These are phyloP conservation scores for Diplogasteroides magnus DNA, from an alignment of 1,140 invertebrate genomes.

Conservation along the genomic window DNA sequence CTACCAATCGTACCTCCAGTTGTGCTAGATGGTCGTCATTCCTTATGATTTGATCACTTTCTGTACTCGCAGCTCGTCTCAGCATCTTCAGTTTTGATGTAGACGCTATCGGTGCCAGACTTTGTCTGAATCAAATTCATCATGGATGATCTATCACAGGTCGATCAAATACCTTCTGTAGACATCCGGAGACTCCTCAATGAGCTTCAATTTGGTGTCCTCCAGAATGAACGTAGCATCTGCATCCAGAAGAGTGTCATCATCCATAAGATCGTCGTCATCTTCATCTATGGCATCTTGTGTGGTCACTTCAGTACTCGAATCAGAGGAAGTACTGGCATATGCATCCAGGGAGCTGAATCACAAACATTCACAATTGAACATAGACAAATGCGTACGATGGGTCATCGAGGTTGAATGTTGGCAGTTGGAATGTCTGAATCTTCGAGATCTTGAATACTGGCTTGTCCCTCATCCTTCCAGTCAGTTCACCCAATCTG, in stretches of 20 bases:
- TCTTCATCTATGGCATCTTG: constrained; percentile 29
- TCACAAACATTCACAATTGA: background rate
- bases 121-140: constrained; percentile 13
- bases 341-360: constrained; percentile 11
- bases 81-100: constrained; percentile 40
- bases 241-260: constrained; percentile 33
- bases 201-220: constrained; percentile 47
- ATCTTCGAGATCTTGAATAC: constrained; percentile 25
- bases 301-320: constrained; percentile 25
- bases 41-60: constrained; percentile 39
- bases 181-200: constrained; percentile 40
- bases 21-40: constrained; percentile 17
- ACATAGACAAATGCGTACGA: constrained; percentile 11
- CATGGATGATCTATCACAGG: constrained; percentile 47
- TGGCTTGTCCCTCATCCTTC: constrained; percentile 19
- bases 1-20: background rate
- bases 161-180: constrained; percentile 47
- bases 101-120: constrained; percentile 10
- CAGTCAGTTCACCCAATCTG: constrained; percentile 19
- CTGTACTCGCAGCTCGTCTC: constrained; percentile 46
- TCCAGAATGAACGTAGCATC: constrained; percentile 54
- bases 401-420: constrained; percentile 36
- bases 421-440: constrained; percentile 31
- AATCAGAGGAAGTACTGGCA: constrained; percentile 16
- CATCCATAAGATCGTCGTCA: constrained; percentile 18